phyloP scores from a whole-genome alignment of 37 sponge, comb jelly and placozoan genomes.

The Amphimedon queenslandica region DNA sequence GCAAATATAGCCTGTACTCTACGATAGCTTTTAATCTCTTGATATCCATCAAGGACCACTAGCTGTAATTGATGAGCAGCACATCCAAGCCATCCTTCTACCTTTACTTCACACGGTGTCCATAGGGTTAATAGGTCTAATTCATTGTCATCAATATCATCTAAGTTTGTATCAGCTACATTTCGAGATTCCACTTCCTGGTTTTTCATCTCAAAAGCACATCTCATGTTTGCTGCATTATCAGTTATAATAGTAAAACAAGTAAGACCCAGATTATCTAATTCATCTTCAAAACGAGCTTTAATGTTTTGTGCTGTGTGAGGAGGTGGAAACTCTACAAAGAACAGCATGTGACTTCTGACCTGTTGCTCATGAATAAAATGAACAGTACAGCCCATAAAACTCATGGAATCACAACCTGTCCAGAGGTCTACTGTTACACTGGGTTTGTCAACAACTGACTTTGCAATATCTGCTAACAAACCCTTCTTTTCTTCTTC shows the following conservation, averaged over 20 bases:
- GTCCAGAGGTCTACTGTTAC: constrained; percentile 3
- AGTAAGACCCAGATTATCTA: constrained; percentile 3
- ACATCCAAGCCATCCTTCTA: constrained; percentile 10
- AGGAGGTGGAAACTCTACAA: constrained; percentile 2
- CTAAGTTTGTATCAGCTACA: not conserved
- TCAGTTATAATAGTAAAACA: constrained; percentile 19
- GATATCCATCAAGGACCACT: constrained; percentile 14
- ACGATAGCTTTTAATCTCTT: constrained; percentile 3
- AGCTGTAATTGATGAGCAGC: constrained; percentile 21
- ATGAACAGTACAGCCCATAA: not conserved
- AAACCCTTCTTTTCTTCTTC: constrained; percentile 4
- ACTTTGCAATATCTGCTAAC: not conserved
- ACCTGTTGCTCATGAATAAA: not conserved
- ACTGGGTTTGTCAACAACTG: not conserved
- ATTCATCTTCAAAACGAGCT: constrained; percentile 1
- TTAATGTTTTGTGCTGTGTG: not conserved
- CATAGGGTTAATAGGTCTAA: too few species aligned
- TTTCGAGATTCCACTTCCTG: not conserved
- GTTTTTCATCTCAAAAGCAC: not conserved
- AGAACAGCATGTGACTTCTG: constrained; percentile 3
- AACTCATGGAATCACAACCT: constrained; percentile 2
- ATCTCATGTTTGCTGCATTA: constrained; percentile 25
- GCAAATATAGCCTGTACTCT: not conserved
- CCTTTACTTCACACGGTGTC: too few species aligned
- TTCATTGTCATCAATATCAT: constrained; percentile 5